phyloP scores from a whole-genome alignment of 2,888 invertebrate species.

The Dicyrtoma fusca region DNA sequence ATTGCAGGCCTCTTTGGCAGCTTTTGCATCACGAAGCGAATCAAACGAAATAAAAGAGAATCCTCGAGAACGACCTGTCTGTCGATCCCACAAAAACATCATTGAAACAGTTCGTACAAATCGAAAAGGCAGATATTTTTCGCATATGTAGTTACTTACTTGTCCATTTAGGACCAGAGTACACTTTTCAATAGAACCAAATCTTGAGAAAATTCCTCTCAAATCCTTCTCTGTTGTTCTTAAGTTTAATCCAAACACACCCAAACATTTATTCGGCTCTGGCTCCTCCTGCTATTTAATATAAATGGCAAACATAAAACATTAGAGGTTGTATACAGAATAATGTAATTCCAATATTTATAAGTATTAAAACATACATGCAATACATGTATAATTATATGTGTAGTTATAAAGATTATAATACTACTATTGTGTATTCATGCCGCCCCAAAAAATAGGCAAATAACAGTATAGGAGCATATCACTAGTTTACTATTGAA shows the following conservation, averaged over 20 bases:
- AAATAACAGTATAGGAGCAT: no score
- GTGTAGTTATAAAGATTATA: no score
- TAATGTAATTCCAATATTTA: no score
- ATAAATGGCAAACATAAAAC: no score
- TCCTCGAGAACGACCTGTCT: slow-evolving; percentile 92
- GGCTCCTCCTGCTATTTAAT: slow-evolving; percentile 62
- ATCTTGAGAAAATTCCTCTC: slow-evolving; percentile 64
- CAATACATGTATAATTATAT: no score
- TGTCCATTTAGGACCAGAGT: slow-evolving; percentile 54
- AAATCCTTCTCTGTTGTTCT: slow-evolving; percentile 66
- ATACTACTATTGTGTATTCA: no score
- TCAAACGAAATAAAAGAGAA: slow-evolving; percentile 96
- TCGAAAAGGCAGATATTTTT: neutral
- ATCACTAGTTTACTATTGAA: no score
- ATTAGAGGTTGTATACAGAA: no score
- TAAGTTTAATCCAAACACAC: slow-evolving; percentile 66
- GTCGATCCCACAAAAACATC: no score
- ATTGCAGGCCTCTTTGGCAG: slow-evolving; percentile 89
- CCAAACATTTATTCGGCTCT: slow-evolving; percentile 63
- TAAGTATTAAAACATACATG: no score
- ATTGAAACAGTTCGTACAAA: no score
- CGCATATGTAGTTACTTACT: neutral
- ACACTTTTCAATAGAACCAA: slow-evolving; percentile 63
- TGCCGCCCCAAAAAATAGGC: no score
- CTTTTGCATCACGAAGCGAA: slow-evolving; percentile 82